Evolutionary conservation across 1,140 invertebrate species (phyloP).

Genomic region (Cherax destructor): DNA sequence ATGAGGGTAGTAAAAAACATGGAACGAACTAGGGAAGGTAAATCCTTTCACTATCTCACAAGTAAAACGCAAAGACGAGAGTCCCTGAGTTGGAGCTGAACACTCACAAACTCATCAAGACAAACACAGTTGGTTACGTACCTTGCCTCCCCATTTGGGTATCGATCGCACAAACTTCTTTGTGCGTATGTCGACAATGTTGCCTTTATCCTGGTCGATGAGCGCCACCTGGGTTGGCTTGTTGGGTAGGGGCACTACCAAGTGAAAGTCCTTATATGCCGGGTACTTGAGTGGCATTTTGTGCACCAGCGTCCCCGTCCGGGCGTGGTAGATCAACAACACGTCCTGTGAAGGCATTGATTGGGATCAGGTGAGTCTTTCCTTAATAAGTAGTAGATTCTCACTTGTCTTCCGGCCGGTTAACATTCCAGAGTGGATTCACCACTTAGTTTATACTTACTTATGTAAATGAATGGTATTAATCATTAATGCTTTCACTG

Average conservation of each 20-base stretch:
- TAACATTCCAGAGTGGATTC: too few species aligned
- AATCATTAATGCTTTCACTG: too few species aligned
- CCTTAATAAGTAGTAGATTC: too few species aligned
- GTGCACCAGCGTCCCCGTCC: conserved; percentile 86
- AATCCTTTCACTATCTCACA: too few species aligned
- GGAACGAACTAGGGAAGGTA: too few species aligned
- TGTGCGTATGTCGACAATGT: conserved; percentile 78
- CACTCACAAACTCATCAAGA: conserved; percentile 14
- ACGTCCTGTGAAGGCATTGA: conserved; percentile 80
- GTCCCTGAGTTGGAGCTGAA: too few species aligned
- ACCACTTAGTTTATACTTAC: too few species aligned
- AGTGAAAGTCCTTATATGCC: conserved; percentile 74
- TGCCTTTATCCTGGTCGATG: conserved; percentile 93
- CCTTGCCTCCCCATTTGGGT: conserved; percentile 78
- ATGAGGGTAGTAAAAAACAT: too few species aligned
- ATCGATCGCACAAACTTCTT: conserved; percentile 77
- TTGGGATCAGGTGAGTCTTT: too few species aligned
- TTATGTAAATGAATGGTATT: too few species aligned
- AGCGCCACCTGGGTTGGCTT: conserved; percentile 87
- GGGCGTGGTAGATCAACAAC: conserved; percentile 88
- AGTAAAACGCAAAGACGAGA: too few species aligned
- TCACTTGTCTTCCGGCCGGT: too few species aligned
- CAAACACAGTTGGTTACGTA: background rate
- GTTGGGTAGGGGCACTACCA: conserved; percentile 76
- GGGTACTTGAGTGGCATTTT: conserved; percentile 83